Evolutionary conservation across 2,113 vertebrate genomes (phyloP).

Genomic region (Uropsilus gracilis): DNA sequence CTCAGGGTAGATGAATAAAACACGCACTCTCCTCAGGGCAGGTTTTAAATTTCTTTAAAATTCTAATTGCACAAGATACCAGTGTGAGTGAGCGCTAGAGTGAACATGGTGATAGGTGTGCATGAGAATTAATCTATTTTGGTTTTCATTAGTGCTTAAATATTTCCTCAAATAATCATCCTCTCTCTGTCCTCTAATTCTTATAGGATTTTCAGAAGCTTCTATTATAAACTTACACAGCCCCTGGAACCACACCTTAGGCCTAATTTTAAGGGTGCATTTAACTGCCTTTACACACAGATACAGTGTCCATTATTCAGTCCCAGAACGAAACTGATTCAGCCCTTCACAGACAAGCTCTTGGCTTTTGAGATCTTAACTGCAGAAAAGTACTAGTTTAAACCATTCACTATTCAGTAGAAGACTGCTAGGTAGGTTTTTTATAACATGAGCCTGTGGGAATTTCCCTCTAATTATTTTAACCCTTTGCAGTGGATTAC

Average conservation of each 20-base stretch:
- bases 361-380: constrained; percentile 44
- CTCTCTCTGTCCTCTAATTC: neutral
- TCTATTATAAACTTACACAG: constrained; percentile 3
- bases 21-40: neutral
- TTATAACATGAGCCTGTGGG: neutral
- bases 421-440: constrained; percentile 46
- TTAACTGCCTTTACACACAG: constrained; percentile 59
- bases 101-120: neutral
- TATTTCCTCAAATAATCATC: neutral
- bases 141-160: constrained; percentile 36
- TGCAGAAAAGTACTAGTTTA: neutral
- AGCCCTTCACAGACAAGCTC: constrained; percentile 24
- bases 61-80: neutral
- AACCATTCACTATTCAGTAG: constrained; percentile 16
- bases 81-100: neutral
- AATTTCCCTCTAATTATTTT: constrained; percentile 68
- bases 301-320: neutral
- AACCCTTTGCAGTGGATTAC: constrained; percentile 17
- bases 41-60: neutral
- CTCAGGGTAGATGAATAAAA: constrained; percentile 29
- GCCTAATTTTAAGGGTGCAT: constrained; percentile 31
- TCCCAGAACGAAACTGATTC: neutral
- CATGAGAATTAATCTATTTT: neutral
- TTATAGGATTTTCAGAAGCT: constrained; percentile 29
- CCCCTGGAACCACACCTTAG: neutral